Conservation (phyloP, 2,888 invertebrate genomes). For the Leptopilina myrica region DNA sequence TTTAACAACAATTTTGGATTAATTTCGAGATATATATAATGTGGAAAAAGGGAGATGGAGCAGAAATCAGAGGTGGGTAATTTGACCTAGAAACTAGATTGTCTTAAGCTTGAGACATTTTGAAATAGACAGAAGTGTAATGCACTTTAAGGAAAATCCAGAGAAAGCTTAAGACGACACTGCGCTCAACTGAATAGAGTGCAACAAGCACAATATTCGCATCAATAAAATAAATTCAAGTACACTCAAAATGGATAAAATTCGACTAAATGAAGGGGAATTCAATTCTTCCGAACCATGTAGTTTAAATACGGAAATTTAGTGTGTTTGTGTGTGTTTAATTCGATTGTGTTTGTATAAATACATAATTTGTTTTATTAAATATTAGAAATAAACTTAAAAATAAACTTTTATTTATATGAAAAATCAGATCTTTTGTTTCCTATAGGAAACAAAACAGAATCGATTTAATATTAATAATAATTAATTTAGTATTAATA, state of each 20-base stretch:
- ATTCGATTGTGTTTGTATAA: too few species aligned
- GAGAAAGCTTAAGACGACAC: constrained; percentile 36
- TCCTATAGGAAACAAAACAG: too few species aligned
- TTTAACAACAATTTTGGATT: neutral
- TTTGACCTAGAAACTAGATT: constrained; percentile 56
- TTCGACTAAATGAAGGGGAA: neutral
- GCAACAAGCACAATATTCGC: constrained; percentile 4
- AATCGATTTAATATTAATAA: too few species aligned
- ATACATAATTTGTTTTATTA: too few species aligned
- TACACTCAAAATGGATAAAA: neutral
- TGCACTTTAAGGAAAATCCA: constrained; percentile 18
- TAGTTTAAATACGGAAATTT: neutral
- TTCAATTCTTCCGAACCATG: neutral
- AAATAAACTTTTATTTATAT: too few species aligned
- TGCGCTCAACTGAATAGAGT: neutral
- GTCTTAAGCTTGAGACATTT: constrained; percentile 39
- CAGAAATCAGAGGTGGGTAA: constrained; percentile 55
- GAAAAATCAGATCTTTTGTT: too few species aligned
- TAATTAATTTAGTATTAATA: too few species aligned
- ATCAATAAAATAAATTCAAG: neutral
- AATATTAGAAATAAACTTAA: too few species aligned
- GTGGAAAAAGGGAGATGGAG: neutral
- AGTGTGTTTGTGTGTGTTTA: too few species aligned
- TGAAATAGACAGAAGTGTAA: constrained; percentile 22
- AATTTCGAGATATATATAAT: neutral